Evolutionary conservation across 2,797 vertebrate species (phyloP).

Genomic region (Discoglossus pictus): DNA sequence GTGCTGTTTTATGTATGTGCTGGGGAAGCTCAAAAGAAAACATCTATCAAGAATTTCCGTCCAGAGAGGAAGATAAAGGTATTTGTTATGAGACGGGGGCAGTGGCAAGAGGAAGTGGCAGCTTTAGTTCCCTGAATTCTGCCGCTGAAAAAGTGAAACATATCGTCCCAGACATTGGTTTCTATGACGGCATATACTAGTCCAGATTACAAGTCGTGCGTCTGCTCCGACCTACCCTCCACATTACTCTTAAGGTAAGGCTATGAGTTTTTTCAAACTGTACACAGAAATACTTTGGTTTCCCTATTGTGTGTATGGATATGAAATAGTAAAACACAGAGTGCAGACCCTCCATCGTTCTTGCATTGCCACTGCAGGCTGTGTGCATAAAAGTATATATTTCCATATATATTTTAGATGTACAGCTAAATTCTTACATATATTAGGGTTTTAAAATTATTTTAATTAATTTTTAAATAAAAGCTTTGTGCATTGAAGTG

Average conservation of each 20-base stretch:
- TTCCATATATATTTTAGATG: too few relatives aligned
- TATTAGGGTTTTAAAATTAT: too few relatives aligned
- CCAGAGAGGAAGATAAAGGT: constrained; percentile 71
- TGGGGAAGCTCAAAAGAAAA: constrained; percentile 70
- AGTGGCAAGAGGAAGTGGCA: constrained; percentile 63
- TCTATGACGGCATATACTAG: constrained; percentile 6
- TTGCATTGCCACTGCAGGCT: too few relatives aligned
- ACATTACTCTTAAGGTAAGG: constrained; percentile 12
- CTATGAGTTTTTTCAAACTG: neutral
- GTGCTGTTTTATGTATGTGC: constrained; percentile 70
- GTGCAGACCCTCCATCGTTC: too few relatives aligned
- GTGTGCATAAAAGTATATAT: too few relatives aligned
- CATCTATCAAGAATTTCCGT: constrained; percentile 77
- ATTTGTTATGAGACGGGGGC: constrained; percentile 68
- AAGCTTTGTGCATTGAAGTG: neutral
- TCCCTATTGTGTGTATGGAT: too few relatives aligned
- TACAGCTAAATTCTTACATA: too few relatives aligned
- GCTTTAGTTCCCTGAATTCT: constrained; percentile 37
- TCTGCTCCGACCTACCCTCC: neutral
- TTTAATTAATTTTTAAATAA: constrained; percentile 22
- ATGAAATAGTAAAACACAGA: too few relatives aligned
- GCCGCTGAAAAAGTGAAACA: constrained; percentile 57
- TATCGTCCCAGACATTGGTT: constrained; percentile 2
- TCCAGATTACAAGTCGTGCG: neutral
- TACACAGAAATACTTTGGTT: neutral